A percentile compares a stretch with the other conserved stretches of the same genome.
Conservation (phyloP, 2,888 invertebrate genomes). For the Germaria angustata region DNA sequence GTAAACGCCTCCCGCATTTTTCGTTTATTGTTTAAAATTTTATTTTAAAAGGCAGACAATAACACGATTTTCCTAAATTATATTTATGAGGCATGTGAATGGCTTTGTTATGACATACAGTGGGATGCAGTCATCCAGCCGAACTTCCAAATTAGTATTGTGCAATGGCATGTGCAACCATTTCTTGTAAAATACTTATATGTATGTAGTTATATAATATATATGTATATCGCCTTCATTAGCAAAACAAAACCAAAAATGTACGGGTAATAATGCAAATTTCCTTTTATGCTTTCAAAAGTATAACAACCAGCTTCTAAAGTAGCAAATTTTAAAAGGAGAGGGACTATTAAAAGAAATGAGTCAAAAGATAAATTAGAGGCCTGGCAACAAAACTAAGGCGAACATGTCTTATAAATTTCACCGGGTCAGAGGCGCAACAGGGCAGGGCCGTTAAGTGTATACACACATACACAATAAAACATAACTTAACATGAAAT, state of each 20-base stretch:
- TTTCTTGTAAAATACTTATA: background rate
- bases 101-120: slow-evolving; percentile 37
- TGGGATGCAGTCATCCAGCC: background rate
- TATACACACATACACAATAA: background rate
- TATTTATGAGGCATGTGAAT: slow-evolving; percentile 49
- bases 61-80: slow-evolving; percentile 57
- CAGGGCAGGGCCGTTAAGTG: background rate
- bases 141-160: slow-evolving; percentile 37
- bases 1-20: slow-evolving; percentile 21
- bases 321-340: slow-evolving; percentile 40
- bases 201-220: slow-evolving; percentile 24
- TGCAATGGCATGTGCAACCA: slow-evolving; percentile 11
- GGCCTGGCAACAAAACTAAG: slow-evolving; percentile 10
- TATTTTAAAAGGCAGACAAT: slow-evolving; percentile 41
- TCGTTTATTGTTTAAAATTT: background rate
- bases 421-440: background rate
- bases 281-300: slow-evolving; percentile 45
- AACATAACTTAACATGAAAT: slow-evolving; percentile 29
- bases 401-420: background rate
- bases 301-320: slow-evolving; percentile 34
- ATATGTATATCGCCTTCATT: slow-evolving; percentile 61
- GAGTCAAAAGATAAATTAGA: slow-evolving; percentile 56
- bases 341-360: slow-evolving; percentile 29
- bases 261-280: slow-evolving; percentile 59
- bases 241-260: slow-evolving; percentile 40